Evolutionary conservation across 2,797 vertebrate species (phyloP).

Genomic region (Mormyrus proboscirostris): DNA sequence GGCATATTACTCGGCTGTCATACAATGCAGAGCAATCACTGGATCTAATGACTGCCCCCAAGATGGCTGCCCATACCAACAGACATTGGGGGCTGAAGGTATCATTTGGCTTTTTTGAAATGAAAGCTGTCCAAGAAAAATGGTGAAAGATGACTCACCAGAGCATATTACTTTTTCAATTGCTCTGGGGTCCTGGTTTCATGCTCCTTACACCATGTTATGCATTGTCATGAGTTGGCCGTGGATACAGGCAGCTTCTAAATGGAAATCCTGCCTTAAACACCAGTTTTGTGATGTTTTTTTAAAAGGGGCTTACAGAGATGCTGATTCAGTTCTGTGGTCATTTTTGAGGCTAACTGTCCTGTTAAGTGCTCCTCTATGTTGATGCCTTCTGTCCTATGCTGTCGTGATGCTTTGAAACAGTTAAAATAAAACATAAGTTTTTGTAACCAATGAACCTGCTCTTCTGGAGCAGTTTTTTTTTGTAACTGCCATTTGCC

Average conservation of each 20-base stretch:
- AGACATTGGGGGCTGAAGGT: not conserved
- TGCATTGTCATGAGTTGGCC: constrained; percentile 6
- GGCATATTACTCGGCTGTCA: not conserved
- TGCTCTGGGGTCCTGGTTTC: constrained; percentile 5
- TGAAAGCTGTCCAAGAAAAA: constrained; percentile 6
- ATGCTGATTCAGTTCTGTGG: not conserved
- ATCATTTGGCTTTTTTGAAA: not conserved
- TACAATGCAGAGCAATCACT: constrained; percentile 1
- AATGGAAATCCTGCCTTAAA: constrained; percentile 20
- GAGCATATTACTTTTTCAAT: not conserved
- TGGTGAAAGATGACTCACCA: not conserved
- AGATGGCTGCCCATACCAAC: not conserved
- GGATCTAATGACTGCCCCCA: not conserved
- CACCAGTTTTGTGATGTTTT: not conserved
- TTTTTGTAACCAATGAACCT: not conserved
- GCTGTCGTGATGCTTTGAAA: not conserved
- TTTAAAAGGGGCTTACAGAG: not conserved
- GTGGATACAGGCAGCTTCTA: not conserved
- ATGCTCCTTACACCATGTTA: not conserved
- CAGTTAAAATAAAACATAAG: not conserved
- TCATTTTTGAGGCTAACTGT: not conserved
- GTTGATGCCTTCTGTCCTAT: not conserved
- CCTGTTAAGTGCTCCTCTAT: not conserved
- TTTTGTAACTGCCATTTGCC: not conserved
- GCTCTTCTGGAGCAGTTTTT: not conserved